These are phyloP conservation scores for Noctua janthe DNA, from an alignment of 2,888 invertebrate species.

Conservation along the genomic window DNA sequence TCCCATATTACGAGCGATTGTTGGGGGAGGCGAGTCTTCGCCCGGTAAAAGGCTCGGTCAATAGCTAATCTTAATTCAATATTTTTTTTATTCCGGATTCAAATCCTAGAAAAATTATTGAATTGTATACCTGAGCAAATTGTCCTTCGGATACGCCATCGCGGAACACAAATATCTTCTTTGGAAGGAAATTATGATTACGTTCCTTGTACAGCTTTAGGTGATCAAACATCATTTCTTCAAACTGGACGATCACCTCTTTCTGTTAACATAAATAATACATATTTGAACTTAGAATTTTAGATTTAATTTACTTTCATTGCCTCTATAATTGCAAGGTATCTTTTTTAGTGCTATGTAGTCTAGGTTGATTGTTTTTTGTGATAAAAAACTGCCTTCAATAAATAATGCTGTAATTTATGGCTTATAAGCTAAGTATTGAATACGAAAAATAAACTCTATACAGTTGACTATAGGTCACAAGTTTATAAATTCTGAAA, in stretches of 20 bases:
- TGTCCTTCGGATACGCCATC: constrained; percentile 97
- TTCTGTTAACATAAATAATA: constrained; percentile 76
- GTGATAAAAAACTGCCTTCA: neutral
- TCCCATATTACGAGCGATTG: neutral
- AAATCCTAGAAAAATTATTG: neutral
- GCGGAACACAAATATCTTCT: constrained; percentile 93
- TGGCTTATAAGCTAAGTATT: neutral
- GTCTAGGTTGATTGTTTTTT: neutral
- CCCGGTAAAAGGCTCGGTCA: neutral
- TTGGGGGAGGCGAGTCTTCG: neutral
- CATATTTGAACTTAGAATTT: neutral
- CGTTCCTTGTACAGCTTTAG: constrained; percentile 89
- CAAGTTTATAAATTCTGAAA: constrained; percentile 5
- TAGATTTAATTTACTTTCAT: neutral
- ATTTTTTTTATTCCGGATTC: neutral
- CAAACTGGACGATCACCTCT: constrained; percentile 94
- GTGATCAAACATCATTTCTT: constrained; percentile 92
- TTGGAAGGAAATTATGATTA: constrained; percentile 87
- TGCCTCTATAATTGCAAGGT: neutral
- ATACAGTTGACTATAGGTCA: neutral
- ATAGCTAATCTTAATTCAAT: neutral
- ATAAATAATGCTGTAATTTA: neutral
- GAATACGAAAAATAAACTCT: constrained; percentile 14
- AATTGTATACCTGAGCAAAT: constrained; percentile 90
- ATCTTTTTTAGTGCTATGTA: neutral